A percentile compares a stretch with the other conserved stretches of the same genome.
phyloP scores from a whole-genome alignment of 1,140 invertebrate genomes.

The Sipha flava region DNA sequence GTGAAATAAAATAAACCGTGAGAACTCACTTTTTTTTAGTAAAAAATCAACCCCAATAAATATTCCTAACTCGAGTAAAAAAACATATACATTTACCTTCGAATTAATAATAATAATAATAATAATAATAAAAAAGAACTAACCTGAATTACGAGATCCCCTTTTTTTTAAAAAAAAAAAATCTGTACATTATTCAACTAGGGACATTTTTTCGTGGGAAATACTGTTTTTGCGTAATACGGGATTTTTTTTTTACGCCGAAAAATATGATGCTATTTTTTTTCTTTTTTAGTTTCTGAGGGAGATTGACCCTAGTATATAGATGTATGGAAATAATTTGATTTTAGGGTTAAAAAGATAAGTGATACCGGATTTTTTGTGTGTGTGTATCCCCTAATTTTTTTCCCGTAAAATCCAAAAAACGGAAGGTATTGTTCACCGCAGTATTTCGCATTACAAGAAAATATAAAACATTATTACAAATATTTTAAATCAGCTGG shows the following conservation, averaged over 20 bases:
- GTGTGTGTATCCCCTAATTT: neutral
- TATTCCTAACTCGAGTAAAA: conserved; percentile 4
- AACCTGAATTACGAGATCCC: conserved; percentile 16
- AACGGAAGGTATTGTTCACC: neutral
- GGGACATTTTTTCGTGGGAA: conserved; percentile 31
- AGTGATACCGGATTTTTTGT: conserved; percentile 1
- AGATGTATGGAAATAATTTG: conserved; percentile 2
- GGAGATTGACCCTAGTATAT: neutral
- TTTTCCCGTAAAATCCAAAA: neutral
- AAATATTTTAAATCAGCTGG: neutral
- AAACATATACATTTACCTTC: neutral
- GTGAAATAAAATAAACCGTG: conserved; percentile 12
- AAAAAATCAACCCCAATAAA: conserved; percentile 21
- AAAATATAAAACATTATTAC: neutral
- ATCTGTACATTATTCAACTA: neutral
- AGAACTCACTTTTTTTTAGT: conserved; percentile 16
- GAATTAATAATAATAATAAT: conserved; percentile 20
- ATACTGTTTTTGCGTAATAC: conserved; percentile 5
- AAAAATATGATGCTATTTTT: conserved; percentile 1
- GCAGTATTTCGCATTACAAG: neutral
- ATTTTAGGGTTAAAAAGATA: conserved; percentile 29
- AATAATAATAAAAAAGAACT: neutral
- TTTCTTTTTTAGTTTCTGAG: neutral
- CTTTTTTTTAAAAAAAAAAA: conserved; percentile 13
- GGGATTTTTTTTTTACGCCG: neutral